Percentiles rank a stretch among this genome's conserved stretches.
Conservation (phyloP, 2,797 vertebrate species). For the Potorous gilbertii region DNA sequence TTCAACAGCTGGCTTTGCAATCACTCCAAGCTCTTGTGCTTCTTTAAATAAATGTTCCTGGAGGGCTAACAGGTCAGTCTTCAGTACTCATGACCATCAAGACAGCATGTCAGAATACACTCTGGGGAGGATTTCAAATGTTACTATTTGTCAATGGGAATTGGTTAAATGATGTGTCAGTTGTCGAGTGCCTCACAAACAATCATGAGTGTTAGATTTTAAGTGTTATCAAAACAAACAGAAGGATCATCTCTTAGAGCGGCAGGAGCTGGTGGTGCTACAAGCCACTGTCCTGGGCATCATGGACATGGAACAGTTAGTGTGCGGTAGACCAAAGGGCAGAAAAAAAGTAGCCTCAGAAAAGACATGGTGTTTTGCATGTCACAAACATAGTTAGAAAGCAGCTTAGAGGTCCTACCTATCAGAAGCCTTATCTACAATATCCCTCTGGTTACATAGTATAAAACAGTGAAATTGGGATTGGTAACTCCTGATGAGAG, state of each 20-base stretch:
- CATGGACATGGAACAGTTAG: neutral
- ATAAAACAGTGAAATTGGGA: neutral
- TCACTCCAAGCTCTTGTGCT: neutral
- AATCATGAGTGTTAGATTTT: constrained; percentile 42
- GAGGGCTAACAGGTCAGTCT: constrained; percentile 1
- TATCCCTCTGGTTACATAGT: neutral
- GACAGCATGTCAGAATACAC: constrained; percentile 47
- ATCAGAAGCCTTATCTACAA: neutral
- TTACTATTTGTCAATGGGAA: constrained; percentile 51
- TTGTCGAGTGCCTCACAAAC: constrained; percentile 41
- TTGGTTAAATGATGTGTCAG: constrained; percentile 62
- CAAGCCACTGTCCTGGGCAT: neutral
- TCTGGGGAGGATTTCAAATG: constrained; percentile 49
- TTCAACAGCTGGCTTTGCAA: constrained; percentile 52
- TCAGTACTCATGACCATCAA: constrained; percentile 5
- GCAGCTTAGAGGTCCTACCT: neutral
- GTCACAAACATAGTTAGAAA: neutral
- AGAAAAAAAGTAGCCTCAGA: neutral
- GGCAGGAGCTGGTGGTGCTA: constrained; percentile 5
- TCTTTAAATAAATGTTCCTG: constrained; percentile 31
- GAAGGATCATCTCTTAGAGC: constrained; percentile 3
- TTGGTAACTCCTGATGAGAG: neutral
- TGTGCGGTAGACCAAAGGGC: neutral
- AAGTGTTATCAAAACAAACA: constrained; percentile 53
- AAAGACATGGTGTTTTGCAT: neutral